Evolutionary conservation across 2,113 vertebrate species (phyloP).

Genomic region (Thunnus thynnus): DNA sequence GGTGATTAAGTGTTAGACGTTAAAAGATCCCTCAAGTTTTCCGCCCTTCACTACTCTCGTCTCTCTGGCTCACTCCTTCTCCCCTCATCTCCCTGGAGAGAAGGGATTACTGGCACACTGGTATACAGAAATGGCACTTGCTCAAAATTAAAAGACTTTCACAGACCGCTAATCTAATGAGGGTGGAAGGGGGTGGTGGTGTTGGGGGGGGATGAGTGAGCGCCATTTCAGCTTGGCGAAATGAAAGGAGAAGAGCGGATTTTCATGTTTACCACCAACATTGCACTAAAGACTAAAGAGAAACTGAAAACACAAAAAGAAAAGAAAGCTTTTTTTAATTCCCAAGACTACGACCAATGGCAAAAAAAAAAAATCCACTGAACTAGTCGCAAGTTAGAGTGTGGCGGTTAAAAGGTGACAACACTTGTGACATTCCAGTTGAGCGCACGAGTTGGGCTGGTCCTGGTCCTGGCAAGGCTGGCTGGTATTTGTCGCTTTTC

Average conservation of each 20-base stretch:
- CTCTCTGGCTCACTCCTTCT: conserved; percentile 60
- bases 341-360: conserved; percentile 42
- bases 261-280: conserved; percentile 76
- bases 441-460: conserved; percentile 6
- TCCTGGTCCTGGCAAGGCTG: conserved; percentile 18
- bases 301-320: conserved; percentile 25
- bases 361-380: conserved; percentile 16
- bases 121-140: conserved; percentile 82
- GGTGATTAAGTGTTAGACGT: conserved; percentile 75
- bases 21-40: conserved; percentile 78
- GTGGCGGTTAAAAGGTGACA: conserved; percentile 40
- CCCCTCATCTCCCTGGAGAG: conserved; percentile 68
- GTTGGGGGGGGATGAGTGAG: conserved; percentile 41
- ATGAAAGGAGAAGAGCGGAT: conserved; percentile 69
- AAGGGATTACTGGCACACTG: conserved; percentile 80
- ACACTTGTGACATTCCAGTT: conserved; percentile 46
- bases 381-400: conserved; percentile 15
- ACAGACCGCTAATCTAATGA: conserved; percentile 83
- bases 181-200: conserved; percentile 51
- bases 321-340: conserved; percentile 39
- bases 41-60: conserved; percentile 66
- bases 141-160: conserved; percentile 85
- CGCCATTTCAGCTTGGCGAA: conserved; percentile 59
- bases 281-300: conserved; percentile 52
- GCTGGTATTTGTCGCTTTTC: conserved; percentile 32